Evolutionary conservation across 2,888 invertebrate genomes (phyloP), one percentile per base, ranked within the genome.

Genomic region (Ecliptopera silaceata): DNA sequence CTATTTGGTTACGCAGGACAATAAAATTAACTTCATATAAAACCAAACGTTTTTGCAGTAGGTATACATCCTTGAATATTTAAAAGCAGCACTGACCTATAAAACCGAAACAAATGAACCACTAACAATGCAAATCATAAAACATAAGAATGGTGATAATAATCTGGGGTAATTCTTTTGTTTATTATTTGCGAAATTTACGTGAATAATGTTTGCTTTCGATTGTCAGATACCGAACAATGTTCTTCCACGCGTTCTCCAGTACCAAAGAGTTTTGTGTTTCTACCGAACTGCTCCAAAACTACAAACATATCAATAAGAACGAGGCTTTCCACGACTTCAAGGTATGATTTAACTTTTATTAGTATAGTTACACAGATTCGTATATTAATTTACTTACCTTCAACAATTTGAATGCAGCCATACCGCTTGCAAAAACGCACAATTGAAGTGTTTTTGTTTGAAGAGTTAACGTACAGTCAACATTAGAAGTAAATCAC

Each of bases 181-280:
- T 52, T 48, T 43, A 26, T 64, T 50, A 51, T 47, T 65, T 56
- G 61, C 38, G 36, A 62, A 59, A 61, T 52, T 48, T 65, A 38
- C 49, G 42, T 53, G 39, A 53, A 41, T 49, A 20, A 50, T 11
- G 13, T 4, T 45, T 12, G 12, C 20, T 51, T 54, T 59, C 48
- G 44, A 59, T 53, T 55, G 50, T 87, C 86, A 93, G 93, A 53
- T 93, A 89, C 64, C 94, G 95, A 62, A 95, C 94, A 17, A 90
- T 96, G 67, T 97, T 95, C 82, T 97, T 97, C 94, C 97, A 97
- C 79, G 93, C 97, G 0, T 91, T 97, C 82, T 94, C 96, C 29
- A 95, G 96, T 69, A 95, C 95, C 45, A 94, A 95, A 65, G 96
- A 97, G 82, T 97, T 96, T 79, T 93, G 94, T 53, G 96, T 97